Percentiles rank a stretch among this genome's conserved stretches.
Conservation (phyloP, 2,113 vertebrate genomes). For the Boulengeromyrus knoepffleri region DNA sequence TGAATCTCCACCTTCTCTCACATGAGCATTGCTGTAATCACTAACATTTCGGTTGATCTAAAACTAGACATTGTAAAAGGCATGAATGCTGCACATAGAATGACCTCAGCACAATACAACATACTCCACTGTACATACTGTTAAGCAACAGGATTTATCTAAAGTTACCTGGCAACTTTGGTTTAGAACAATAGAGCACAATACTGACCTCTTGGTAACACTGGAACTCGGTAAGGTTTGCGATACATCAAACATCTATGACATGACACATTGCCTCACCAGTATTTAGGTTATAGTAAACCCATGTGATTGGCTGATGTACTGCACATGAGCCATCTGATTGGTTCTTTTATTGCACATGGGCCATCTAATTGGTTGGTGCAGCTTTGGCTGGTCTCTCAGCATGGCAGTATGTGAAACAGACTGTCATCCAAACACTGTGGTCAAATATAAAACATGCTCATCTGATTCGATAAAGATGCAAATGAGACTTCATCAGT, state of each 20-base stretch:
- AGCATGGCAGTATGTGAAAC: neutral
- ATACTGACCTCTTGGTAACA: neutral
- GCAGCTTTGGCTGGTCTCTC: neutral
- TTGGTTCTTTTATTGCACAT: neutral
- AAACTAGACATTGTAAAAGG: neutral
- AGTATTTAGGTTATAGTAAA: neutral
- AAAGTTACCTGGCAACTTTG: neutral
- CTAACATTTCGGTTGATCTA: neutral
- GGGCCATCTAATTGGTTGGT: neutral
- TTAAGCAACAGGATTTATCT: neutral
- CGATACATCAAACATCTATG: conserved; percentile 2
- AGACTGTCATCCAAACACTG: neutral
- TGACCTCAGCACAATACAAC: neutral
- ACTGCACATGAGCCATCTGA: neutral
- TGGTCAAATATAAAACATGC: neutral
- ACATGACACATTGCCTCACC: neutral
- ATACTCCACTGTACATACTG: neutral
- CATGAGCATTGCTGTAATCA: neutral
- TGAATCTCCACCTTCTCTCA: neutral
- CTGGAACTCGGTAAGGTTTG: neutral
- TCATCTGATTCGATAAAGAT: neutral
- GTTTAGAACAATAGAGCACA: neutral
- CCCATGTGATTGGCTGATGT: neutral
- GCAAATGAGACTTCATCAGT: neutral
- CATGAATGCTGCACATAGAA: neutral